Conservation (phyloP, 1,140 invertebrate genomes). For the Maconellicoccus hirsutus region DNA sequence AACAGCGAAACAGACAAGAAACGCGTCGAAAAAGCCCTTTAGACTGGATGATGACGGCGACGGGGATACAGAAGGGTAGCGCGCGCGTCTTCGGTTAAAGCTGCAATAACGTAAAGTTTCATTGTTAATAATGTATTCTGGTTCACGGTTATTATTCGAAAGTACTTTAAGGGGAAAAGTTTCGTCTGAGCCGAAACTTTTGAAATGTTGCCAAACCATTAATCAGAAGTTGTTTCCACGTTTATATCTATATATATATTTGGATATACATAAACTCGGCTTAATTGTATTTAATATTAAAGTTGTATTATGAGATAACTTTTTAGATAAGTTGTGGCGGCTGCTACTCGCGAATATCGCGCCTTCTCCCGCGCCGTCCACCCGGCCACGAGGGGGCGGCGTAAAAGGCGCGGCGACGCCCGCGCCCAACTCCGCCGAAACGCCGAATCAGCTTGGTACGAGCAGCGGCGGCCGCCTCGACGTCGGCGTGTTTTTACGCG, state of each 20-base stretch:
- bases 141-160: conserved; percentile 19
- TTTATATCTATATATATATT: conserved; percentile 19
- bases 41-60: no score
- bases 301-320: conserved; percentile 27
- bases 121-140: conserved; percentile 19
- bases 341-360: background rate
- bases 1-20: no score
- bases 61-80: no score
- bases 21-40: no score
- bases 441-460: no score
- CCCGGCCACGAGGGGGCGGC: background rate
- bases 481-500: no score
- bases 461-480: no score
- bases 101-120: background rate
- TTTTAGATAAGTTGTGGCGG: conserved; percentile 26
- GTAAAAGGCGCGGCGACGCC: no score
- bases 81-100: no score
- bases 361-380: background rate
- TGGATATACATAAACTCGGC: conserved; percentile 16
- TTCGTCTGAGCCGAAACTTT: conserved; percentile 13
- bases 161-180: conserved; percentile 13
- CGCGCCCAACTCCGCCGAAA: no score
- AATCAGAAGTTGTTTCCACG: conserved; percentile 20
- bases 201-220: conserved; percentile 21
- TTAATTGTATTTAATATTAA: conserved; percentile 27